A percentile compares a stretch with the other conserved stretches of the same genome.
These are phyloP conservation scores for Balaeniceps rex DNA, from an alignment of 2,113 vertebrate species.

Conservation along the genomic window DNA sequence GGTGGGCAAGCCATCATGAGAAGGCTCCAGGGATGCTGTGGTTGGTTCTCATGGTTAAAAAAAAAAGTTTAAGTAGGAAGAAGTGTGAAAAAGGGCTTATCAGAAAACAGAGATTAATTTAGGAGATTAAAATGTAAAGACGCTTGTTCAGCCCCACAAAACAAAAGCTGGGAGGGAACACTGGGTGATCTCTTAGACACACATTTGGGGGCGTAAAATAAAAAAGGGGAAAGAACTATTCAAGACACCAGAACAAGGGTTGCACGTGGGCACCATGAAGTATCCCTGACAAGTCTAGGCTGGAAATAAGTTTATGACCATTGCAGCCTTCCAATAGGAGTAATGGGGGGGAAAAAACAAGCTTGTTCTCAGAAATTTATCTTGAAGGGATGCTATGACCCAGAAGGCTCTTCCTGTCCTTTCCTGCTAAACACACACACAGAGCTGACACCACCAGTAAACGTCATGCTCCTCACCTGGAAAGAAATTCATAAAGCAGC, in stretches of 20 bases:
- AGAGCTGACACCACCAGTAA: not conserved
- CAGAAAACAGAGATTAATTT: not conserved
- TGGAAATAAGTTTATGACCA: constrained; percentile 56
- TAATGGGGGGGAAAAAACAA: constrained; percentile 52
- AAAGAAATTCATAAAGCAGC: not conserved
- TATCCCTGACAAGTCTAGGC: constrained; percentile 10
- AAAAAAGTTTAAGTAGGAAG: not conserved
- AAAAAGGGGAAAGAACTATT: not conserved
- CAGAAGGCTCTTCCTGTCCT: not conserved
- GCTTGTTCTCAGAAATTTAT: constrained; percentile 24
- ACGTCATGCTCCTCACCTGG: not conserved
- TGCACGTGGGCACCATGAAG: constrained; percentile 26
- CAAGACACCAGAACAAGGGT: not conserved
- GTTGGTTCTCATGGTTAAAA: not conserved
- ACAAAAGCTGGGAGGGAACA: not conserved
- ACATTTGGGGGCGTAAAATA: not conserved
- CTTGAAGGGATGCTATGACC: constrained; percentile 48
- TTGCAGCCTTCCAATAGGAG: constrained; percentile 32
- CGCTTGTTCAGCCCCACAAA: not conserved
- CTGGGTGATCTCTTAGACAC: not conserved
- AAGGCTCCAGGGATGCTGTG: not conserved
- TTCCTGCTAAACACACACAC: not conserved
- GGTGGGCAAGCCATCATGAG: accelerated
- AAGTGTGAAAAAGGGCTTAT: not conserved
- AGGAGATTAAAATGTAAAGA: not conserved